Base-by-base conservation (phyloP, 2,113 vertebrate genomes). In the Carassius gibelio region DNA sequence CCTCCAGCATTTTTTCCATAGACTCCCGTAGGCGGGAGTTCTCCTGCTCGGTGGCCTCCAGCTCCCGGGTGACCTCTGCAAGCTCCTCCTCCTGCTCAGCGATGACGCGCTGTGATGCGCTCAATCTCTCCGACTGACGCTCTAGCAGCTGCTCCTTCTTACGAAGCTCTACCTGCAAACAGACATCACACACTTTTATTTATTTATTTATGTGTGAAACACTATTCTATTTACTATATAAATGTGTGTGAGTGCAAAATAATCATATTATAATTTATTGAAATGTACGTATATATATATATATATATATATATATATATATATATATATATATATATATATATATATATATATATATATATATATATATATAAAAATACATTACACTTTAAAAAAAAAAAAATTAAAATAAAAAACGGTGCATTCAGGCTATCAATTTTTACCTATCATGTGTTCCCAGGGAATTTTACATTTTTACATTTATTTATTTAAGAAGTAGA, bases 1-100 rank as follows among this genome's bases (percentile, higher is more conserved):
- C 96, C 76, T 95, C 96, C 84, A 94, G 92, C 86, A 97, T 97
- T 89, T 96, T 96, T 84, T 97, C 96, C 45, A 98, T 96, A 82
- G 96, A 95, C 50, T 93, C 95, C 8, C 95, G 92, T 9, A 98
- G 91, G 52, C 93, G 87, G 0, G 91, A 90, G 90, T 98, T 98
- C 90, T 97, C 95, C 0, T 94, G 89, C 75, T 97, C 96, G 0
- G 95, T 97, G 90, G 96, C 94, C 0, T 94, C 95, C 90, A 98
- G 94, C 84, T 98, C 97, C 0, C 96, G 95, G 5, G 95, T 93
- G 75, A 97, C 95, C 87, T 96, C 96, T 0, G 92, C 93, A 38
- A 96, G 93, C 88, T 96, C 94, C 34, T 96, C 95, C 80, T 96
- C 95, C 71, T 96, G 95, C 85, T 96, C 94, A 4, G 95, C 94